A percentile compares a stretch with the other conserved stretches of the same genome.
Conservation (phyloP, 1,140 invertebrate species). For the Drosophila repleta region DNA sequence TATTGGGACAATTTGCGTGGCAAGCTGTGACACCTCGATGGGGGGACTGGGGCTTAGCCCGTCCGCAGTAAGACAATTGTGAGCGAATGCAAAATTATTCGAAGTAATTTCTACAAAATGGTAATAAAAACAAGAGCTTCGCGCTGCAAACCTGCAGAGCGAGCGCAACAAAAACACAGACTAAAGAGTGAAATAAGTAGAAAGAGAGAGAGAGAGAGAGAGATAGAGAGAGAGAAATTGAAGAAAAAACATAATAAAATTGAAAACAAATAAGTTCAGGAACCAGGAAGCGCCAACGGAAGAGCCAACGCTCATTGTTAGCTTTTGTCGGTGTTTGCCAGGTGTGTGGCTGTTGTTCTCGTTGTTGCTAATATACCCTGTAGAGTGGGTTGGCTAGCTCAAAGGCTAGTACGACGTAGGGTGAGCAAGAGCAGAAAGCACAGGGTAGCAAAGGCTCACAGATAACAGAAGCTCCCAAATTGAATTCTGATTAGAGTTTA, state of each 20-base stretch:
- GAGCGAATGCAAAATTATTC: slow-evolving; percentile 46
- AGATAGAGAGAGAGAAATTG: background rate
- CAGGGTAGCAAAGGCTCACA: too few relatives aligned
- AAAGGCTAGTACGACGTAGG: too few relatives aligned
- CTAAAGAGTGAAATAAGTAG: slow-evolving; percentile 6
- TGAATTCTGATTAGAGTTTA: background rate
- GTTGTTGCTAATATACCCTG: slow-evolving; percentile 34
- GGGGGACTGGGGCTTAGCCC: background rate
- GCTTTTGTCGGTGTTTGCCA: slow-evolving; percentile 52
- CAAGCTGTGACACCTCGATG: slow-evolving; percentile 33
- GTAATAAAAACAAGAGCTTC: slow-evolving; percentile 6
- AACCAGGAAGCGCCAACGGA: slow-evolving; percentile 56
- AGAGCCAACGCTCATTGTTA: slow-evolving; percentile 60
- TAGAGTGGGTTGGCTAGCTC: background rate
- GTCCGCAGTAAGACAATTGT: slow-evolving; percentile 22
- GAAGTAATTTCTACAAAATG: slow-evolving; percentile 19
- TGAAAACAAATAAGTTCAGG: slow-evolving; percentile 73
- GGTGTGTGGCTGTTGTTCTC: slow-evolving; percentile 33
- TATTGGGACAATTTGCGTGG: slow-evolving; percentile 54
- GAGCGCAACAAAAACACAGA: slow-evolving; percentile 15
- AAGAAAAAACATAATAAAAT: slow-evolving; percentile 53
- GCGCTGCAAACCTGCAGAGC: background rate
- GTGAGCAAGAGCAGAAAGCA: too few relatives aligned
- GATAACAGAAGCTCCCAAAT: background rate
- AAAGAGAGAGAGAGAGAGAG: background rate